Evolutionary conservation across 1,140 invertebrate genomes (phyloP).

Genomic region (Euwallacea fornicatus): DNA sequence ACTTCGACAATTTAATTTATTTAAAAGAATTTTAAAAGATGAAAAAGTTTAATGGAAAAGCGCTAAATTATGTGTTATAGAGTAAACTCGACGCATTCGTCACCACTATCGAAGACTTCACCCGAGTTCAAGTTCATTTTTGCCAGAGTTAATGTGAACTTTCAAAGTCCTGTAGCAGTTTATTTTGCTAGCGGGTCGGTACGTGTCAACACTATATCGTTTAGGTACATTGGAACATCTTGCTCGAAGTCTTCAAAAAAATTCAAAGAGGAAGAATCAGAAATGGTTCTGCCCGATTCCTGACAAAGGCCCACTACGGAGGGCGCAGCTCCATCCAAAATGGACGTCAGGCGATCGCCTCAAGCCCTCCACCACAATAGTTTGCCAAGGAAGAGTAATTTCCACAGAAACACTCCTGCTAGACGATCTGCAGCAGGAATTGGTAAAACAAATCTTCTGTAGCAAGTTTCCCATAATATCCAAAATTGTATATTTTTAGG

Average conservation of each 20-base stretch:
- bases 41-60: no score
- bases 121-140: no score
- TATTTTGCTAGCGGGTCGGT: no score
- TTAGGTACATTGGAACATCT: conserved; percentile 55
- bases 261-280: conserved; percentile 60
- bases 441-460: conserved; percentile 17
- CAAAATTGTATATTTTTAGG: conserved; percentile 35
- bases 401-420: conserved; percentile 66
- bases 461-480: neutral
- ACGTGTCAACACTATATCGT: no score
- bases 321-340: conserved; percentile 53
- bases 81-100: no score
- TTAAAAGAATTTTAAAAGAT: no score
- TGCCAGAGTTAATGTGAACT: no score
- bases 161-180: no score
- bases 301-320: conserved; percentile 64
- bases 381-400: conserved; percentile 63
- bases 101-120: no score
- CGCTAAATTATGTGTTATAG: no score
- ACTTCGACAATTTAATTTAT: no score
- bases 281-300: conserved; percentile 58
- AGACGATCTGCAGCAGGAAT: conserved; percentile 65
- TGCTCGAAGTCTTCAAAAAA: conserved; percentile 43
- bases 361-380: conserved; percentile 61
- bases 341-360: conserved; percentile 56